A percentile compares a stretch with the other conserved stretches of the same genome.
Conservation (phyloP, 2,888 invertebrate genomes). For the Eretmocerus hayati region DNA sequence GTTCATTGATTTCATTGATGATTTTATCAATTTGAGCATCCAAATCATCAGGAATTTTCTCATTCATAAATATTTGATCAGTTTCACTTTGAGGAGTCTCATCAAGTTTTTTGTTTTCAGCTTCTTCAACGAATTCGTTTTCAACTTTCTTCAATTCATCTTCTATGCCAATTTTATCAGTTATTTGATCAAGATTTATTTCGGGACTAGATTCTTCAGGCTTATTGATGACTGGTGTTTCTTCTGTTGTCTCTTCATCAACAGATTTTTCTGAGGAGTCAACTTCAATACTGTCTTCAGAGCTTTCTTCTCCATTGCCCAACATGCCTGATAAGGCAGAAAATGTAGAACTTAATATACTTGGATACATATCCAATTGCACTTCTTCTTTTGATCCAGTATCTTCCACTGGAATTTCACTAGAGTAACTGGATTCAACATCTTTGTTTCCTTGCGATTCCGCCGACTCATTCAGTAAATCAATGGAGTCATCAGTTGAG, state of each 20-base stretch:
- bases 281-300: slow-evolving; percentile 3
- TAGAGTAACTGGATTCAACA: too few relatives aligned
- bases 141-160: too few relatives aligned
- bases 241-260: slow-evolving; percentile 4
- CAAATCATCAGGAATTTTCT: too few relatives aligned
- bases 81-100: too few relatives aligned
- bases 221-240: slow-evolving; percentile 13
- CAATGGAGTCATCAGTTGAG: too few relatives aligned
- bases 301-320: not conserved
- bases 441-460: too few relatives aligned
- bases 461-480: too few relatives aligned
- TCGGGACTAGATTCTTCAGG: slow-evolving; percentile 14
- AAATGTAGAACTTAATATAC: slow-evolving; percentile 14
- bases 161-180: slow-evolving; percentile 1
- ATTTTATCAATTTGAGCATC: too few relatives aligned
- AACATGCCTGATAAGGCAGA: slow-evolving; percentile 10
- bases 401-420: slow-evolving; percentile 5
- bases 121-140: too few relatives aligned
- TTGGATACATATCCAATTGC: slow-evolving; percentile 13
- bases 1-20: too few relatives aligned
- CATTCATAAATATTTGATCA: too few relatives aligned
- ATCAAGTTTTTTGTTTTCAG: too few relatives aligned
- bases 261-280: slow-evolving; percentile 5
- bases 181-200: slow-evolving; percentile 5
- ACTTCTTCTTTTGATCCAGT: slow-evolving; percentile 12